Conservation (phyloP, 2,888 invertebrate species). For the Philereme vetulata region DNA sequence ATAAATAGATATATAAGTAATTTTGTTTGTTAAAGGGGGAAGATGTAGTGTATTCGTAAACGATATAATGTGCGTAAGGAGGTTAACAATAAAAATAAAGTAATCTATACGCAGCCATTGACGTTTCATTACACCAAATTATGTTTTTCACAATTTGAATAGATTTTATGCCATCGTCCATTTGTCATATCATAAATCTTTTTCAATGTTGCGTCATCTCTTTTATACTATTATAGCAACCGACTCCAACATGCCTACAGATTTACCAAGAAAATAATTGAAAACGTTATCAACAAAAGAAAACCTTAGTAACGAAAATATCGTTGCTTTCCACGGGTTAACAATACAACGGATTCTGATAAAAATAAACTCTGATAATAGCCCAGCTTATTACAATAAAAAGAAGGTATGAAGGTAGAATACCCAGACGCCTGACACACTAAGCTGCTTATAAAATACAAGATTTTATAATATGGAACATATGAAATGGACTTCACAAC, state of each 20-base stretch:
- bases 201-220: slow-evolving; percentile 12
- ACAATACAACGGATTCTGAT: slow-evolving; percentile 28
- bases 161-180: slow-evolving; percentile 34
- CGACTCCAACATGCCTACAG: slow-evolving; percentile 11
- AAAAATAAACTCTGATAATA: slow-evolving; percentile 30
- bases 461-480: no score
- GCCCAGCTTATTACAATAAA: slow-evolving; percentile 24
- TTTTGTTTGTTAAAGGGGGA: no score
- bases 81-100: no score
- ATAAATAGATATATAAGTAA: no score
- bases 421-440: slow-evolving; percentile 1
- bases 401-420: slow-evolving; percentile 19
- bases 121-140: no score
- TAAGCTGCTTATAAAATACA: slow-evolving; percentile 17
- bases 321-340: slow-evolving; percentile 23
- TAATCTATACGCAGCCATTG: no score
- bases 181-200: slow-evolving; percentile 43
- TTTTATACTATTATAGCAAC: slow-evolving; percentile 17
- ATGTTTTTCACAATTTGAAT: slow-evolving; percentile 49
- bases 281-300: slow-evolving; percentile 23
- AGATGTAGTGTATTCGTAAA: no score
- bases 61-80: no score
- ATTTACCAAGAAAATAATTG: slow-evolving; percentile 26
- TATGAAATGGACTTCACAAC: no score
- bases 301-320: slow-evolving; percentile 25